Evolutionary conservation across 2,888 invertebrate species (phyloP).

Genomic region (Conistra vaccinii): DNA sequence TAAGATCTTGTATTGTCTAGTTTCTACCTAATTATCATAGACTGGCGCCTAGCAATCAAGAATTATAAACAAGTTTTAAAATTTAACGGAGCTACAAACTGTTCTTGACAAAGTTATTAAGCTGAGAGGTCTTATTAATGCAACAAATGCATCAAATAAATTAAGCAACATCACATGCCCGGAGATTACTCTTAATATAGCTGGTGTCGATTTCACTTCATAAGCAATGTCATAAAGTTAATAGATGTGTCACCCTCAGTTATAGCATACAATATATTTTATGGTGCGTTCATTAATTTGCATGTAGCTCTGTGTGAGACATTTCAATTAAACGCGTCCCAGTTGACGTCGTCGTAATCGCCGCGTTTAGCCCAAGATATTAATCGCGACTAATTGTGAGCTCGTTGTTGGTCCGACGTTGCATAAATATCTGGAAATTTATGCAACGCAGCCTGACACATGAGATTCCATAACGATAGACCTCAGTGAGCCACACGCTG

Average conservation of each 20-base stretch:
- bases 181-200: conserved; percentile 51
- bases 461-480: conserved; percentile 36
- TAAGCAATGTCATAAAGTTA: conserved; percentile 63
- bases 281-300: conserved; percentile 78
- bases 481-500: conserved; percentile 28
- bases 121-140: conserved; percentile 37
- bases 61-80: conserved; percentile 22
- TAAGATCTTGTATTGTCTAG: conserved; percentile 61
- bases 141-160: conserved; percentile 28
- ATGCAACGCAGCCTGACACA: conserved; percentile 59
- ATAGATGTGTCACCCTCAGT: conserved; percentile 68
- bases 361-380: conserved; percentile 69
- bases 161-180: conserved; percentile 28
- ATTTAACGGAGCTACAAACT: not conserved
- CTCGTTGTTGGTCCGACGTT: conserved; percentile 64
- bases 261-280: conserved; percentile 68
- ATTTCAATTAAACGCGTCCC: conserved; percentile 79
- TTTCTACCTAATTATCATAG: conserved; percentile 33
- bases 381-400: conserved; percentile 79
- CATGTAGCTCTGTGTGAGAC: conserved; percentile 74
- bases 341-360: conserved; percentile 72
- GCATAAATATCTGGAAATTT: conserved; percentile 68
- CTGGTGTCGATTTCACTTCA: conserved; percentile 55
- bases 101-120: not conserved
- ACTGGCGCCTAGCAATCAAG: not conserved